These are phyloP conservation scores for Clistopyga incitator DNA, from an alignment of 2,888 invertebrate species.

Conservation along the genomic window DNA sequence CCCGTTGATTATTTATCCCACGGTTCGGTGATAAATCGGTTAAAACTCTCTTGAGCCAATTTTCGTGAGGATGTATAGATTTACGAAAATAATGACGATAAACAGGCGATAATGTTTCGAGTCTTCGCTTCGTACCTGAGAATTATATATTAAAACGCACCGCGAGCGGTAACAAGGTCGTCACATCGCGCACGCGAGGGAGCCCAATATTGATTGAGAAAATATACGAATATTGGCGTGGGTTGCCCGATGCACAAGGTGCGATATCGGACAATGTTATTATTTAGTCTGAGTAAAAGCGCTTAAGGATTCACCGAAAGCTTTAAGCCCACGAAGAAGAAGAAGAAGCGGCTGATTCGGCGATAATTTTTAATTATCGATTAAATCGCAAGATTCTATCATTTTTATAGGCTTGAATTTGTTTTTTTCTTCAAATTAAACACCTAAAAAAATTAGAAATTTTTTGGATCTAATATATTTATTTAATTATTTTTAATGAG, in stretches of 20 bases:
- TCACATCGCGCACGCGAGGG: conserved; percentile 53
- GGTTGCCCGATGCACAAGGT: conserved; percentile 67
- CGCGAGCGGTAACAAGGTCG: conserved; percentile 59
- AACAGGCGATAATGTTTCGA: conserved; percentile 11
- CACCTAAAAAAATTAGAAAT: conserved; percentile 19
- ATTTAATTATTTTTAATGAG: not conserved
- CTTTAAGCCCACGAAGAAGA: conserved; percentile 32
- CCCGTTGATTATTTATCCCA: conserved; percentile 37
- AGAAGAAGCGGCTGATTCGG: conserved; percentile 36
- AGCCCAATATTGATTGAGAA: conserved; percentile 82
- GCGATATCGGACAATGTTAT: conserved; percentile 78
- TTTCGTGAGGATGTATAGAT: not conserved
- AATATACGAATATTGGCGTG: conserved; percentile 80
- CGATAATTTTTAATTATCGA: conserved; percentile 38
- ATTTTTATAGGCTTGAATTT: no score
- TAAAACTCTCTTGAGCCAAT: not conserved
- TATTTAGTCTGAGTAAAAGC: conserved; percentile 81
- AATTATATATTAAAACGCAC: conserved; percentile 48
- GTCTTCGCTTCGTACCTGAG: conserved; percentile 44
- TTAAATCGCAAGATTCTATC: not conserved
- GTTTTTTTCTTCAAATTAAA: no score
- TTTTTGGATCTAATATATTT: not conserved
- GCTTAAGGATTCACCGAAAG: conserved; percentile 71
- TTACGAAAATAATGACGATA: conserved; percentile 10
- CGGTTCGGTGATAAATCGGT: conserved; percentile 6